Conservation (phyloP, 2,113 vertebrate species). For the Thymallus thymallus region DNA sequence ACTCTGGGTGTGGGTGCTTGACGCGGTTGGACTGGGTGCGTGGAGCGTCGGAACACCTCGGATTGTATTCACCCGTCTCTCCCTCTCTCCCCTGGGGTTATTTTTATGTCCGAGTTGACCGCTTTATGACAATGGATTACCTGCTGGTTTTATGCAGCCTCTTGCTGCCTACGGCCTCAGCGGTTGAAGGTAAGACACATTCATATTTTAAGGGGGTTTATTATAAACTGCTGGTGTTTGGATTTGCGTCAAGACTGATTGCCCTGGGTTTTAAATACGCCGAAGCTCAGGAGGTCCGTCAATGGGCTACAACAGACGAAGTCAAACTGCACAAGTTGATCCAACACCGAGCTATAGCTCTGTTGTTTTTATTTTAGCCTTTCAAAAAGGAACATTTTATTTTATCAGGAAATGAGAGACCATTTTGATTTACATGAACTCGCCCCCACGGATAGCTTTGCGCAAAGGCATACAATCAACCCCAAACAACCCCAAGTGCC, state of each 20-base stretch:
- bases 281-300: background rate
- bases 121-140: constrained; percentile 81
- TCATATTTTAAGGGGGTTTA: background rate
- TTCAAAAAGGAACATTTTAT: no score
- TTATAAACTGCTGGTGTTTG: no score
- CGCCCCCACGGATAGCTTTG: background rate
- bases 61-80: constrained; percentile 47
- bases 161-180: constrained; percentile 70
- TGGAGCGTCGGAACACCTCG: constrained; percentile 36
- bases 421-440: background rate
- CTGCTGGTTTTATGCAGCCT: constrained; percentile 77
- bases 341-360: background rate
- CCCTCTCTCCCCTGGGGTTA: constrained; percentile 57
- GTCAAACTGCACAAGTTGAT: background rate
- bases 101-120: constrained; percentile 70
- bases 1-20: constrained; percentile 28
- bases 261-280: background rate
- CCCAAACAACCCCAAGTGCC: background rate
- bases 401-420: background rate
- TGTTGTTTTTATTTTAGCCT: background rate
- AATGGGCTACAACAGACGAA: background rate
- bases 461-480: background rate
- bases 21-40: constrained; percentile 56
- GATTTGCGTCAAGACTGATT: background rate
- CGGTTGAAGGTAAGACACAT: constrained; percentile 76